Conservation (phyloP, 2,797 vertebrate genomes). For the Sebastes hubbsi region DNA sequence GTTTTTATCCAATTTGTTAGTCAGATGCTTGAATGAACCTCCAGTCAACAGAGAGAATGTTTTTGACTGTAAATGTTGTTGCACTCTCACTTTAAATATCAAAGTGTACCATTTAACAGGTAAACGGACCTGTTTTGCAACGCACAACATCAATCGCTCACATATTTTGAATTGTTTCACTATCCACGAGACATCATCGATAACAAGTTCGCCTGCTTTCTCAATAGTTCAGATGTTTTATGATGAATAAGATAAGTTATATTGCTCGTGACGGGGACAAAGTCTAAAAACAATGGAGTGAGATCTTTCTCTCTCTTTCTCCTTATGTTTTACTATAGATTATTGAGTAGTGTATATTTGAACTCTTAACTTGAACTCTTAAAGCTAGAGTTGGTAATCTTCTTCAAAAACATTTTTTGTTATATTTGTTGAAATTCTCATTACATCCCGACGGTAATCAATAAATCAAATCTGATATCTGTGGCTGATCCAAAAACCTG, state of each 20-base stretch:
- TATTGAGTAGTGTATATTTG: no score
- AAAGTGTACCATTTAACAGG: neutral
- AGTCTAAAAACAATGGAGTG: neutral
- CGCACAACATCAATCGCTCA: neutral
- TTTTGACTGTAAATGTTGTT: neutral
- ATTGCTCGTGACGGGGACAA: no score
- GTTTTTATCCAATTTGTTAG: neutral
- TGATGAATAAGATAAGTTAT: neutral
- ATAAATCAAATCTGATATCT: no score
- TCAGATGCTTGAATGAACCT: neutral
- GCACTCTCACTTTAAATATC: neutral
- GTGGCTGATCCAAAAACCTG: no score
- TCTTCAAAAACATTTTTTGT: no score
- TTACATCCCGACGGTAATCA: no score
- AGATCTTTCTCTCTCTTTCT: no score
- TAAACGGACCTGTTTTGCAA: neutral
- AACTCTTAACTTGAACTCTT: no score
- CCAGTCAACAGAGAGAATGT: no score
- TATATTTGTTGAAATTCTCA: no score
- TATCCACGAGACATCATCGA: neutral
- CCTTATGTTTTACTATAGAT: no score
- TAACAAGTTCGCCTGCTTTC: neutral
- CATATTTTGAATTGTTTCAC: neutral
- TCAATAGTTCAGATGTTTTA: neutral
- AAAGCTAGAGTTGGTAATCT: no score